These are phyloP conservation scores for Fundulus diaphanus DNA, from an alignment of 2,797 vertebrate genomes.

Conservation along the genomic window DNA sequence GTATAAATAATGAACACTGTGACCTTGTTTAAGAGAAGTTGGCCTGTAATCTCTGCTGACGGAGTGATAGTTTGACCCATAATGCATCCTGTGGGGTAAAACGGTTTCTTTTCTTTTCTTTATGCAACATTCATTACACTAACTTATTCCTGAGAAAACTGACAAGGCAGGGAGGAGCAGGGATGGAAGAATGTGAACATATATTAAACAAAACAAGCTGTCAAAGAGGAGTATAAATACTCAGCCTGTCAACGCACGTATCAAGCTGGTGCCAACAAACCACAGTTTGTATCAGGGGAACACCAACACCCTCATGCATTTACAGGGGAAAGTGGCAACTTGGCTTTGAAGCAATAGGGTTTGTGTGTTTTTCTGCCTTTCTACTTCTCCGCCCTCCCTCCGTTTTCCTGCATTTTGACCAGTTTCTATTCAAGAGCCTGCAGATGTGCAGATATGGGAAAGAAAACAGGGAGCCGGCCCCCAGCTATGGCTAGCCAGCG, in stretches of 20 bases:
- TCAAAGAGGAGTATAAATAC: constrained; percentile 71
- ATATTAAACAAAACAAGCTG: constrained; percentile 72
- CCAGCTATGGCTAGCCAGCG: constrained; percentile 65
- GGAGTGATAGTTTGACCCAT: constrained; percentile 64
- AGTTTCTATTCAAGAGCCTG: constrained; percentile 57
- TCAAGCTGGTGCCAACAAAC: constrained; percentile 65
- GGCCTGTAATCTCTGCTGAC: constrained; percentile 53
- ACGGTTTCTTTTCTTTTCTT: constrained; percentile 67
- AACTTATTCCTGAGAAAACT: constrained; percentile 64
- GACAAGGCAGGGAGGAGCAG: constrained; percentile 44
- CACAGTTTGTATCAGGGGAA: constrained; percentile 63
- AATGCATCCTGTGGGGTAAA: constrained; percentile 61
- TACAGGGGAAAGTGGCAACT: constrained; percentile 46
- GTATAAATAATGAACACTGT: constrained; percentile 69
- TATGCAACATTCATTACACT: constrained; percentile 69
- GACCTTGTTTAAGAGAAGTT: constrained; percentile 64
- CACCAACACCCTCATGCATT: constrained; percentile 45
- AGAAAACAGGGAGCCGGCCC: constrained; percentile 73
- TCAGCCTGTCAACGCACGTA: constrained; percentile 63
- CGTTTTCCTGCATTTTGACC: constrained; percentile 53
- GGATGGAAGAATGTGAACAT: constrained; percentile 63
- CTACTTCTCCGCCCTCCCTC: constrained; percentile 28
- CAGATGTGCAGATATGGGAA: constrained; percentile 72
- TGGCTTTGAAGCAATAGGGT: constrained; percentile 46
- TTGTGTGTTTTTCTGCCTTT: constrained; percentile 41